phyloP scores from a whole-genome alignment of 1,140 invertebrate genomes.

The Macrosteles quadrilineatus region DNA sequence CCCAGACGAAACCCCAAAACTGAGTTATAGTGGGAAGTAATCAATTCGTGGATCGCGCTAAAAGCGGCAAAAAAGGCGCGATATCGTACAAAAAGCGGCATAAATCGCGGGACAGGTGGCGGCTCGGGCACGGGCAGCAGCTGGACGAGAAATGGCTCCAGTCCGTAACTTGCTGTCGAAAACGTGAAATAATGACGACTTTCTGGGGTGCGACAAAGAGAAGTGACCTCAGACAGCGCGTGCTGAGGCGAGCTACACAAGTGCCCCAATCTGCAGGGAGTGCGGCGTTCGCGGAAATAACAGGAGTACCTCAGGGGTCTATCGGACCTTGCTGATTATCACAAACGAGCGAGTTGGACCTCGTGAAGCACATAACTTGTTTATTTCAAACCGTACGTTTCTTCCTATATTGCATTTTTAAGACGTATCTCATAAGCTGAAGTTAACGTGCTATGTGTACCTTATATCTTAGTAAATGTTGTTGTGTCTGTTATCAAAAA shows the following conservation, averaged over 20 bases:
- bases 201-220: conserved; percentile 18
- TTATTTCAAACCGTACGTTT: no score
- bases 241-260: background rate
- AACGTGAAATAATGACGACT: conserved; percentile 20
- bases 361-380: no score
- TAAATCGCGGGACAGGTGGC: conserved; percentile 7
- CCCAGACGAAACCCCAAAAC: background rate
- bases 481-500: no score
- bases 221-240: conserved; percentile 14
- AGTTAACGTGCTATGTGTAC: no score
- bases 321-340: no score
- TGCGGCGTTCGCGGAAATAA: background rate
- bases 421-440: no score
- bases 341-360: no score
- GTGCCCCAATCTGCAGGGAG: conserved; percentile 15
- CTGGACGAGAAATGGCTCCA: background rate
- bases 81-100: conserved; percentile 1
- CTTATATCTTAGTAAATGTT: no score
- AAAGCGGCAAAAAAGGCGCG: conserved; percentile 1
- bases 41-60: conserved; percentile 8
- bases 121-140: background rate
- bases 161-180: background rate
- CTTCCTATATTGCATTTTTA: no score
- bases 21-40: conserved; percentile 13
- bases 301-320: background rate